Percentiles rank a stretch among this genome's conserved stretches.
Evolutionary conservation across 2,888 invertebrate species (phyloP).

Genomic region (Drosophila subsilvestris): DNA sequence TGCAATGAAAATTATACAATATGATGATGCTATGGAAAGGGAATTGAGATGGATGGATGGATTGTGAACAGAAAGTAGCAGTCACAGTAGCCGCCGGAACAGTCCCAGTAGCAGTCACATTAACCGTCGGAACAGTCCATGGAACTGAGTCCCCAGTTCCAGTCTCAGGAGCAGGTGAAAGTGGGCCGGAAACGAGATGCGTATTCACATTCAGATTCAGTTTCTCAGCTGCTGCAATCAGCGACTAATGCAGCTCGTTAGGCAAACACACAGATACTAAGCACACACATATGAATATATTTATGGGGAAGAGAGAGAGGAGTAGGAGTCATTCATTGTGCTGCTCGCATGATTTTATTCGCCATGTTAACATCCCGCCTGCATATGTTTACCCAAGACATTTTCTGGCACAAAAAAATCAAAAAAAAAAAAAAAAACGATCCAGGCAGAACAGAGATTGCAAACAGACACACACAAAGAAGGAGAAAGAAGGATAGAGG

Average conservation of each 20-base stretch:
- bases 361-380: slow-evolving; percentile 73
- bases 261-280: slow-evolving; percentile 61
- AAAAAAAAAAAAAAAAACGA: background rate
- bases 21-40: too few species aligned
- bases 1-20: background rate
- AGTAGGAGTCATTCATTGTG: slow-evolving; percentile 5
- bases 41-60: too few species aligned
- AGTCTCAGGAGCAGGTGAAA: slow-evolving; percentile 9
- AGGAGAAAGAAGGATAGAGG: background rate
- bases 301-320: slow-evolving; percentile 1
- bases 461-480: slow-evolving; percentile 2
- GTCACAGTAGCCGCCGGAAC: too few species aligned
- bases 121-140: background rate
- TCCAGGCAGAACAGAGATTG: background rate
- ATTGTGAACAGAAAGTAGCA: too few species aligned
- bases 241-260: slow-evolving; percentile 77
- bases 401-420: slow-evolving; percentile 12
- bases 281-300: slow-evolving; percentile 10
- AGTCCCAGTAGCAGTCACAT: background rate
- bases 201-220: slow-evolving; percentile 19
- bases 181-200: slow-evolving; percentile 24
- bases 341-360: slow-evolving; percentile 66
- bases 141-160: too few species aligned
- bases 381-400: slow-evolving; percentile 70
- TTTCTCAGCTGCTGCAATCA: slow-evolving; percentile 64